Evolutionary conservation across 1,140 invertebrate genomes (phyloP), one percentile per base, ranked within the genome.

Genomic region (Drosophila pseudoobscura): DNA sequence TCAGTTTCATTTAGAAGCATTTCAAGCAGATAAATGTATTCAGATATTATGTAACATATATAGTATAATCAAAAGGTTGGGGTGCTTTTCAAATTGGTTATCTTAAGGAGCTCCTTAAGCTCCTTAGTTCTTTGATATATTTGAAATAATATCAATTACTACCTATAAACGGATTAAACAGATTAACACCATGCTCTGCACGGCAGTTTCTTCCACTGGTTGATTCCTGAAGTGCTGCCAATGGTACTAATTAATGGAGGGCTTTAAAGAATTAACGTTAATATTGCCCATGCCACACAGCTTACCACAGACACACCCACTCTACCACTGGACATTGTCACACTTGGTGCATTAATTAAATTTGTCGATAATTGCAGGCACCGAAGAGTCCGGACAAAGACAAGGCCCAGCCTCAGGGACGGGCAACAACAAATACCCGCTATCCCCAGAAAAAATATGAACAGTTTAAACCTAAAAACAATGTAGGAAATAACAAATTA

Each of bases 341-440:
- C 78, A 87, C 83, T 87, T 83, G 75, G 78, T 50, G 75, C 78
- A 83, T 88, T 88, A 83, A 88, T 89, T 88, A 89, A 88, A 88
- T 83, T 88, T 79, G 3, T 83, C 83, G 72, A 83, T 88, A 88
- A 88, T 87, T 87, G 83, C 83, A 88, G 72, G 82, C 69, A 59
- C 64, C 75, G 55, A 54, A 45, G 49, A 46, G 54, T 35, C 35
- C 52, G 20, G 20, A 1, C 20, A 49, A 60, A 64, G 20, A 20
- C 20, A 20, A 2, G 20, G 20, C 20, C 24, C 17, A 20, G 45
- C 0, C 44, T 6, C 65, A 69, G 65, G 65, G 65, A n/a, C 24
- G 63, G 9, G 29, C 31, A 53, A 35, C 7, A 17, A 5, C 22
- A 20, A 13, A 4, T 17, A 26, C 31, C 6, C 24, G 9, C 22